phyloP scores from a whole-genome alignment of 2,113 vertebrate species.

The Grallaria varia region DNA sequence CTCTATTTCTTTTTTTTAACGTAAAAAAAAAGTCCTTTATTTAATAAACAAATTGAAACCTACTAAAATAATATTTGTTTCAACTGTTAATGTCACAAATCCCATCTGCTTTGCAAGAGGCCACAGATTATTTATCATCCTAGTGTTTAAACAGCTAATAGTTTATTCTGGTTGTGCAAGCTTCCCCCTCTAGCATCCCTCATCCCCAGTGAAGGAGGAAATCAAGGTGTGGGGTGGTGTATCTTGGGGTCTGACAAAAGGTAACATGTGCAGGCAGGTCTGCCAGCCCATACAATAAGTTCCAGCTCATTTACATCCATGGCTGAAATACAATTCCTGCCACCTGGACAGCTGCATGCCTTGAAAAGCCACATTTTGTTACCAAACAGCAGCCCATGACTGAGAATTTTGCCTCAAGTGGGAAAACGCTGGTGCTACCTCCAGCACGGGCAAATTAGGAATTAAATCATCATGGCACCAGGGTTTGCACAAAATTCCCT shows the following conservation, averaged over 20 bases:
- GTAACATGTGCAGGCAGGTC: not conserved
- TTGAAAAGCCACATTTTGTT: not conserved
- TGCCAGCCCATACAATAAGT: not conserved
- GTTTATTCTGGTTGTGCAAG: not conserved
- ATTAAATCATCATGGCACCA: not conserved
- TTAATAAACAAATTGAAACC: not conserved
- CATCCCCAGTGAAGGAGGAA: not conserved
- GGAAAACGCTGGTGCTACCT: not conserved
- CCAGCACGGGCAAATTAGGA: not conserved
- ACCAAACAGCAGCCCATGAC: not conserved
- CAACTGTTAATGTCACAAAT: not conserved
- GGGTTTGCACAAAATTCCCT: not conserved
- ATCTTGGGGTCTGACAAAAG: slow-evolving; percentile 9
- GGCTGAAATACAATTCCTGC: not conserved
- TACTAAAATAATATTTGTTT: not conserved
- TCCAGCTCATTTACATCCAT: not conserved
- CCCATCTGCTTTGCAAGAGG: not conserved
- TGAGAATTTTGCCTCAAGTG: not conserved
- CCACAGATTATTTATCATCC: not conserved
- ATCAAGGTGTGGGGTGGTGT: not conserved
- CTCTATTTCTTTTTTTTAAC: not conserved
- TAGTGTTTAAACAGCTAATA: not conserved
- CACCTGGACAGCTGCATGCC: not conserved
- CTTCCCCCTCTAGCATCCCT: not conserved
- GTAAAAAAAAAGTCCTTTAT: not conserved